Evolutionary conservation across 2,113 vertebrate species (phyloP).

Genomic region (Tyto alba): DNA sequence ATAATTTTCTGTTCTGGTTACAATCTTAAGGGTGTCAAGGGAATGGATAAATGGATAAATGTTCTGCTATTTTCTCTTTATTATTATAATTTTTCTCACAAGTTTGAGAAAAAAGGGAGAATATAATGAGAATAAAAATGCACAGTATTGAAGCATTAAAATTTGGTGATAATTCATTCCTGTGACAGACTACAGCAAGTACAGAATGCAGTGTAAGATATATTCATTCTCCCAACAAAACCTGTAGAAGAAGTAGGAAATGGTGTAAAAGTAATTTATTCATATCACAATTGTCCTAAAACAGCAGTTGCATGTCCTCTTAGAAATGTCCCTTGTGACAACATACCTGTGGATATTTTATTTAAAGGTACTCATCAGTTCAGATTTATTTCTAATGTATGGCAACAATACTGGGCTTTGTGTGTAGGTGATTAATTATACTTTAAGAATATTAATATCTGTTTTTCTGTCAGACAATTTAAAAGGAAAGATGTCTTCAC

Average conservation of each 20-base stretch:
- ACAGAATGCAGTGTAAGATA: conserved; percentile 10
- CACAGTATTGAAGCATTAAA: conserved; percentile 46
- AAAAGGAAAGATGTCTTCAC: not conserved
- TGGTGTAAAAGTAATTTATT: conserved; percentile 41
- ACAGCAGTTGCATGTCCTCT: not conserved
- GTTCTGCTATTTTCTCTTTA: conserved; percentile 67
- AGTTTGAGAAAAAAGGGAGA: conserved; percentile 52
- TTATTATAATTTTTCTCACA: conserved; percentile 66
- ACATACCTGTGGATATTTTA: not conserved
- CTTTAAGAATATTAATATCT: not conserved
- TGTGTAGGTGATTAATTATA: not conserved
- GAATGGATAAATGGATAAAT: conserved; percentile 65
- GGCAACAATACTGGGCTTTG: not conserved
- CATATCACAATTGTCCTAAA: not conserved
- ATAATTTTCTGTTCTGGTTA: conserved; percentile 64
- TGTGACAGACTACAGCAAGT: conserved; percentile 46
- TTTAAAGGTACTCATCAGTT: not conserved
- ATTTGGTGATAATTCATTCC: conserved; percentile 59
- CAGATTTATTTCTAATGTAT: not conserved
- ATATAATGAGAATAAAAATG: conserved; percentile 62
- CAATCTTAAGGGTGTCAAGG: conserved; percentile 61
- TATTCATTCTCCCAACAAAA: conserved; percentile 44
- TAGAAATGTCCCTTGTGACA: not conserved
- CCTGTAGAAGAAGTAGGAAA: conserved; percentile 39
- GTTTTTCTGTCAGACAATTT: not conserved